Conservation (phyloP, 2,888 invertebrate species). For the Acronicta leporina region DNA sequence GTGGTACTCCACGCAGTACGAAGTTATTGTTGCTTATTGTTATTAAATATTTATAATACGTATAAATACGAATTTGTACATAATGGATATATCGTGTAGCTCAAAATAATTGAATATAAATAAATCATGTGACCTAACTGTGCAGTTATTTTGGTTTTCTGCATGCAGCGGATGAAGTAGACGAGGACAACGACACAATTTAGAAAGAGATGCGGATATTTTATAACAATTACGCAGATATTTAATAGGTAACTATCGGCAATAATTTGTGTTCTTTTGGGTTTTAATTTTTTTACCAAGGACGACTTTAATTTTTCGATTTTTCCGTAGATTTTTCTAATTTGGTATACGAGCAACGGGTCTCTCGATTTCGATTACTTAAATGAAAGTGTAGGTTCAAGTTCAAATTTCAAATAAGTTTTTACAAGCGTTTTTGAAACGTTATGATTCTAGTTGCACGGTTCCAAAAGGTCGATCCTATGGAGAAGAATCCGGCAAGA, state of each 20-base stretch:
- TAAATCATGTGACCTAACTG: conserved; percentile 75
- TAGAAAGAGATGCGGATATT: neutral
- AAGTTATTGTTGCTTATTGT: conserved; percentile 86
- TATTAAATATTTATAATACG: conserved; percentile 77
- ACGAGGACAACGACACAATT: neutral
- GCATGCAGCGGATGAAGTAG: neutral
- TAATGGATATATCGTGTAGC: conserved; percentile 82
- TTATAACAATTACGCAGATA: neutral
- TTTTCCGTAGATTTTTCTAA: no score
- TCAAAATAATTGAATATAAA: conserved; percentile 79
- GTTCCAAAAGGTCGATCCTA: no score
- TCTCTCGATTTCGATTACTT: no score
- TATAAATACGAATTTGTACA: conserved; percentile 80
- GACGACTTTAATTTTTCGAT: no score
- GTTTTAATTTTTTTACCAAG: neutral
- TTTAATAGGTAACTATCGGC: neutral
- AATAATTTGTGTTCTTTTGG: conserved; percentile 9
- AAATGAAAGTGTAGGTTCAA: no score
- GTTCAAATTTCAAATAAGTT: no score
- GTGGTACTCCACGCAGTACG: conserved; percentile 52
- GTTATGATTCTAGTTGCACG: no score
- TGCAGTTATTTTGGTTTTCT: conserved; percentile 17
- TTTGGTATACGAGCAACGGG: no score
- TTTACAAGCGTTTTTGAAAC: no score
- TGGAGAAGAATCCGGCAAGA: no score